Base-by-base conservation (phyloP, 1,140 invertebrate genomes). In the Amyelois transitella region DNA sequence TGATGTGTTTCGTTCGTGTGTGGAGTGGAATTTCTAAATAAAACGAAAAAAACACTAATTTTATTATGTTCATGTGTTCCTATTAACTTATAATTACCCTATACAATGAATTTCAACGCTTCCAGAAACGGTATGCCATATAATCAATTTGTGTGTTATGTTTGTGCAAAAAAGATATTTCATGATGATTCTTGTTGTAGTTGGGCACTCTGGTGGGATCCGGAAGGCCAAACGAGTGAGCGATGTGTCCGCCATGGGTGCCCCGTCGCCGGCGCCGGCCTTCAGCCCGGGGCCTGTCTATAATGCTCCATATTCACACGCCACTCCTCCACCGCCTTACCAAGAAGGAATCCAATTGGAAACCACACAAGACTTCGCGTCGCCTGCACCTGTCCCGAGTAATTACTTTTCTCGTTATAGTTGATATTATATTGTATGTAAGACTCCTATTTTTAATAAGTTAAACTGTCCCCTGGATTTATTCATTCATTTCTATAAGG, bases 211-310 rank as follows among this genome's bases (percentile, higher is more conserved):
- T 4, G 77, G 77, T 2, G 82, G 81, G 2, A 74, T 80, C 24
- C 74, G 91, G 12, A 92, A 92, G 72, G 78, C 90, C 0, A 92
- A 92, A 74, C 82, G 91, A 6, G 91, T 93, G 6, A 92, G 91
- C 67, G 91, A 93, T 86, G 88, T 92, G 7, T 90, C 90, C 52
- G 90, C 91, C 1, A 90, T 93, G 91, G 92, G 92, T 14, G 76
- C 87, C 21, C 73, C 86, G 55, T 48, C 86, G 54, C 85, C 80
- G 1, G 50, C 51, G 2, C 72, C 77, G 2, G 59, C 68, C 4
- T 79, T 72, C 24, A 69, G 51, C 38, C 71, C 81, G 0, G 51
- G 58, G 5, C 64, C 77, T 2, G 60, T 54, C 6, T 88, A 68
- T 51, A 73, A 58, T 32, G 60, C 73, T 19, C 78, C 71, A 0